Conservation (phyloP, 2,113 vertebrate species). For the Paradoxurus hermaphroditus region DNA sequence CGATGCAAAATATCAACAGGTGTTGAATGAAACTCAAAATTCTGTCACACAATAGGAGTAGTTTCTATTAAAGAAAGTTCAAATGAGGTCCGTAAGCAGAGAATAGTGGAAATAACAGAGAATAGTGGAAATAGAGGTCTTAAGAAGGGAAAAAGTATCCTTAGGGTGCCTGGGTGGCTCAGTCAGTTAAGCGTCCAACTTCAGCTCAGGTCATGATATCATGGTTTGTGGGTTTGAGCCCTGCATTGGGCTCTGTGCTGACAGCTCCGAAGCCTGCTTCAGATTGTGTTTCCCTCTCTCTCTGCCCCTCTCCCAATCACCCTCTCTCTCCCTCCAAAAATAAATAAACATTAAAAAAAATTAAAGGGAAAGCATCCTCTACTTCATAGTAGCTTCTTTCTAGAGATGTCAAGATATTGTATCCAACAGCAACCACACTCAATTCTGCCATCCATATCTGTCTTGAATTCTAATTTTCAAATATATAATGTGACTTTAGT, state of each 20-base stretch:
- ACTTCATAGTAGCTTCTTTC: background rate
- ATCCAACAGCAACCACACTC: background rate
- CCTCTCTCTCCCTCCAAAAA: no score
- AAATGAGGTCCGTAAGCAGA: background rate
- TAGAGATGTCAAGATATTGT: background rate
- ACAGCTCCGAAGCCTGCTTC: no score
- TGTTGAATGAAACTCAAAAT: background rate
- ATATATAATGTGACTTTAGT: background rate
- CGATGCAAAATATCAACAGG: background rate
- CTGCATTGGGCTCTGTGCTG: no score
- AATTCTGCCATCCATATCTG: background rate
- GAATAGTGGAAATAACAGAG: background rate
- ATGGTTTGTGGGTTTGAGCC: no score
- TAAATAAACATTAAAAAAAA: no score
- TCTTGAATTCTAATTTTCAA: background rate
- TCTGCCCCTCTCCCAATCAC: no score
- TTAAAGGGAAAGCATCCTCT: background rate
- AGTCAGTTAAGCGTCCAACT: no score
- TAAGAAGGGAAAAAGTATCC: background rate
- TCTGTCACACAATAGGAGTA: background rate
- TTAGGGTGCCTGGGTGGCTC: background rate
- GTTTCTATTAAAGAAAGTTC: background rate
- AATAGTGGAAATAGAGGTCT: background rate
- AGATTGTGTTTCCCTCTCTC: no score
- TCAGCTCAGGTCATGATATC: no score